Evolutionary conservation across 2,797 vertebrate genomes (phyloP), one percentile per base, ranked within the genome.

Genomic region (Siniperca obscura): DNA sequence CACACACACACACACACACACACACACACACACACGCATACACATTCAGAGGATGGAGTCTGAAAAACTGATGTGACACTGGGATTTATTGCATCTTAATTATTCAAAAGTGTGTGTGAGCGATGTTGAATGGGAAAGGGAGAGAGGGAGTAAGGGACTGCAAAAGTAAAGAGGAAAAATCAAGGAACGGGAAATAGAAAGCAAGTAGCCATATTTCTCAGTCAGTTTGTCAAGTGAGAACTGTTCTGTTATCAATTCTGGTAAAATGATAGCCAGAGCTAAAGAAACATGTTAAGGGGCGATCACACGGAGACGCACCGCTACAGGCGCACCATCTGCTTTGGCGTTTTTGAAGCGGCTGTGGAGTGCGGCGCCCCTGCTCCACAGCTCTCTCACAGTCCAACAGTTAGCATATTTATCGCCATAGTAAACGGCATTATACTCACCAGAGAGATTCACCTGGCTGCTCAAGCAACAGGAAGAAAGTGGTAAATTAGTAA

Each of bases 61-160:
- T 87, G 79, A 78, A 85, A 90, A 89, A 68, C 50, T n/a, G 87
- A 86, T 83, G 85, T 82, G 89, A 87, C 91, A 87, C 80, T 84
- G 75, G 80, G 89, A 91, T 90, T 92, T 89, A 94, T 91, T 89
- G 85, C 85, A 84, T 85, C 81, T 91, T 91, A 93, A 93, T 91
- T 89, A 91, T 93, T 94, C 59, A 92, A 71, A 81, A 85, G 86
- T 82, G 78, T 82, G 78, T 87, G 76, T 53, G 85, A 80, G 78
- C 56, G 22, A 53, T 22, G 57, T 27, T 17, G 74, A 86, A 79
- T 68, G 42, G 68, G 69, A 74, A 70, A 42, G 60, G 0, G 9
- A 46, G 22, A 14, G 22, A 70, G 53, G 7, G 25, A n/a, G 66
- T 7, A 22, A 25, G 44, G 25, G 55, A 72, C 25, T 5, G 64